Conservation (phyloP, 2,797 vertebrate species). For the Hemibagrus guttatus region DNA sequence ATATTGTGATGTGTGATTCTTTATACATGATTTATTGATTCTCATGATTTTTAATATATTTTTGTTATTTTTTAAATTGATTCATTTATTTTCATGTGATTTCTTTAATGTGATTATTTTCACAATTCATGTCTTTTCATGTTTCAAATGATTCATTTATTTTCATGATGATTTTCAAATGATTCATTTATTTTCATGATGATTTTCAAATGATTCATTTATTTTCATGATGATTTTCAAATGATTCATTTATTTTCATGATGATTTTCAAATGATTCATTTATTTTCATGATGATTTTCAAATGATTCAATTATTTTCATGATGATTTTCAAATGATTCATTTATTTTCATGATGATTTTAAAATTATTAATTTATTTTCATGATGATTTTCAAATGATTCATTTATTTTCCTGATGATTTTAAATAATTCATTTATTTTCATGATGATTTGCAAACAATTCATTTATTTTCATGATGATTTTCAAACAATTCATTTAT, state of each 20-base stretch:
- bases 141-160: neutral
- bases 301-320: neutral
- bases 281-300: too few species aligned
- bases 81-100: neutral
- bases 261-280: neutral
- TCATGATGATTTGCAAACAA: too few species aligned
- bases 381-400: neutral
- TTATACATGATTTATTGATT: neutral
- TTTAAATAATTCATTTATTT: neutral
- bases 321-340: neutral
- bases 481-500: neutral
- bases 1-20: too few species aligned
- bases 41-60: neutral
- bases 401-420: neutral
- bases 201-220: neutral
- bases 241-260: neutral
- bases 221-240: too few species aligned
- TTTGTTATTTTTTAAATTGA: too few species aligned
- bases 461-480: neutral
- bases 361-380: neutral
- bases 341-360: neutral
- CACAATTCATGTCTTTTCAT: neutral
- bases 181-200: neutral
- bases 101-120: too few species aligned
- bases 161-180: too few species aligned